Base-by-base conservation (phyloP, 1,140 invertebrate species). In the Oncopodura yosiiana region DNA sequence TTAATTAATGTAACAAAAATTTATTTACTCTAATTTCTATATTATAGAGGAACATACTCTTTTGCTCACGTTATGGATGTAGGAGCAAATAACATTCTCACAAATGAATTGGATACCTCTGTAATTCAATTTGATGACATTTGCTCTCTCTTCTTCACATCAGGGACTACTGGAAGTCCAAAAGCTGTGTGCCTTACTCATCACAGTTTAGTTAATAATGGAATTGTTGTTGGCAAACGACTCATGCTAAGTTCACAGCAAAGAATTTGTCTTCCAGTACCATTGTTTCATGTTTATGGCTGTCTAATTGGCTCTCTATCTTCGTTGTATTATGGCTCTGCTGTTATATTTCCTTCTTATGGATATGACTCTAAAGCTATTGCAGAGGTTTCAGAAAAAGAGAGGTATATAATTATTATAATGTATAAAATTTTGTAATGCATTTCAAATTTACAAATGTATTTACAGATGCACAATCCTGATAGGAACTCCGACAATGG, bases 401-500 rank as follows among this genome's bases (percentile, higher is more conserved):
- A 37, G 37, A 19, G 50, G 30, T 34, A n/a, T 2, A 4, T 43
- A 38, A n/a, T n/a, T n/a, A n/a, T n/a, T n/a, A n/a, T n/a, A n/a
- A n/a, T n/a, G n/a, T n/a, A n/a, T n/a, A n/a, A n/a, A n/a, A n/a
- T n/a, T n/a, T n/a, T n/a, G n/a, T n/a, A n/a, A n/a, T n/a, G n/a
- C n/a, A n/a, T n/a, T n/a, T 39, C 4, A 50, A 36, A 29, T 36
- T 5, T 34, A 49, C 3, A 32, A 3, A 9, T 23, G 19, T 30
- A 30, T 24, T 23, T 11, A 2, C 18, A 84, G 82, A 66, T 90
- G 88, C 64, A 81, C 80, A 2, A 68, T 84, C 4, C 69, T 87
- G 14, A 87, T 85, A 64, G 94, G 94, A n/a, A 95, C 93, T 0
- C 94, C 94, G 4, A 96, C 93, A 0, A 97, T 98, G 93, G 91